phyloP scores from a whole-genome alignment of 1,140 invertebrate genomes.

The Atta colombica region DNA sequence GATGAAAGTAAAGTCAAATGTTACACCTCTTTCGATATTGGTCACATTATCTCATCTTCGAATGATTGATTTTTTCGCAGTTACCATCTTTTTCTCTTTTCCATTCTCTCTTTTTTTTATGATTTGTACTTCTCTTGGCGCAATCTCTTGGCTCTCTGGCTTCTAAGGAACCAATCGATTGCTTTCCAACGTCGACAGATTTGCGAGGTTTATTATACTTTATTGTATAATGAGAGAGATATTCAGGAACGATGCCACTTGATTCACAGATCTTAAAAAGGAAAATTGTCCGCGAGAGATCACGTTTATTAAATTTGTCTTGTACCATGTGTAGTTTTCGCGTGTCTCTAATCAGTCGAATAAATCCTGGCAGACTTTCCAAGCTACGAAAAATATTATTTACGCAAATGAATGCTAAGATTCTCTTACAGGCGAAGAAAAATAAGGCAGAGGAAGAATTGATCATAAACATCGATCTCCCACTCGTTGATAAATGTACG shows the following conservation, averaged over 20 bases:
- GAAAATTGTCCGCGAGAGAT: conserved; percentile 32
- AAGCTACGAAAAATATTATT: conserved; percentile 37
- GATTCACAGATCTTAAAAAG: conserved; percentile 60
- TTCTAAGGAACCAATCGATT: conserved; percentile 77
- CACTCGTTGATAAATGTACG: conserved; percentile 24
- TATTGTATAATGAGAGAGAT: conserved; percentile 76
- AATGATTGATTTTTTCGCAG: conserved; percentile 79
- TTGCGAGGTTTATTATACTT: conserved; percentile 78
- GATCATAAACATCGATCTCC: conserved; percentile 46
- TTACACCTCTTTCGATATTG: conserved; percentile 79
- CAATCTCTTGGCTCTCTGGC: conserved; percentile 76
- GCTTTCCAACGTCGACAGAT: conserved; percentile 78
- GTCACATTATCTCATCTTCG: conserved; percentile 77
- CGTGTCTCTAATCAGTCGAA: conserved; percentile 2
- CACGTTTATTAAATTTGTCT: conserved; percentile 22
- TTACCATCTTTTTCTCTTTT: conserved; percentile 59
- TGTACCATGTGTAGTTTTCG: not conserved
- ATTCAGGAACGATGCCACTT: conserved; percentile 76
- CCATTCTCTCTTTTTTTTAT: conserved; percentile 69
- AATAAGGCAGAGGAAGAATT: conserved; percentile 17
- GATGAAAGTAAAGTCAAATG: conserved; percentile 78
- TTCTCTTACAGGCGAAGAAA: not conserved
- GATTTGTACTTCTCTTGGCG: conserved; percentile 82
- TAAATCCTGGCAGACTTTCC: conserved; percentile 14
- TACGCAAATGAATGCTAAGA: not conserved